Evolutionary conservation across 2,888 invertebrate genomes (phyloP).

Genomic region (Sinotaia quadrata): DNA sequence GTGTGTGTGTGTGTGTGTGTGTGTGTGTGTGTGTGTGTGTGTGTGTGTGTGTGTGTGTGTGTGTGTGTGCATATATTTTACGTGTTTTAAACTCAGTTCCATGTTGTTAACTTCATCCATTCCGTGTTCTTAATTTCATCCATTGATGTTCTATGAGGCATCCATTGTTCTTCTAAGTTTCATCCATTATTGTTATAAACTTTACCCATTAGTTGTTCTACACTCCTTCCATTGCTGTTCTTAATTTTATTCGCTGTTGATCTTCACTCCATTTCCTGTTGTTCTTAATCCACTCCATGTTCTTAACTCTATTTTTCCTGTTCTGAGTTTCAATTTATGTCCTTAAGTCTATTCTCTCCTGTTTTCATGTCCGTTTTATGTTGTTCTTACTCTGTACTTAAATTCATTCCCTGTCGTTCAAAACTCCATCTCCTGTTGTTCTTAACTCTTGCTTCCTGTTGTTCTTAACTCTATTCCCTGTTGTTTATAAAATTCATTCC

Average conservation of each 20-base stretch:
- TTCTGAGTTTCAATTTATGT: not conserved
- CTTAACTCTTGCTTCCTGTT: not conserved
- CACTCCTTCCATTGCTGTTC: too few species aligned
- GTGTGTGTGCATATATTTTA: too few species aligned
- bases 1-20: constrained; percentile 1
- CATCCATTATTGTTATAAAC: too few species aligned
- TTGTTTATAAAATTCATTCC: not conserved
- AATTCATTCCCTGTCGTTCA: not conserved
- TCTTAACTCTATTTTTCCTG: not conserved
- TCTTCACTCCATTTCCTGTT: too few species aligned
- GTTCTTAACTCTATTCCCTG: not conserved
- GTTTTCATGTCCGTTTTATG: not conserved
- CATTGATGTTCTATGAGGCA: too few species aligned
- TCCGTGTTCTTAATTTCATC: too few species aligned
- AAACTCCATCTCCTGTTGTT: not conserved
- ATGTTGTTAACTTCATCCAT: not conserved
- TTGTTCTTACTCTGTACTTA: not conserved
- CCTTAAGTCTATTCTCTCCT: not conserved
- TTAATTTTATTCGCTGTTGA: too few species aligned
- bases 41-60: constrained; percentile 14
- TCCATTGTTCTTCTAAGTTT: too few species aligned
- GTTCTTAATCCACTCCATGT: not conserved
- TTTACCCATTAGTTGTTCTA: too few species aligned
- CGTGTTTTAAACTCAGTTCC: not conserved
- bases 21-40: constrained; percentile 9